phyloP scores from a whole-genome alignment of 2,888 invertebrate genomes.

The Ichneumoninae sp. region DNA sequence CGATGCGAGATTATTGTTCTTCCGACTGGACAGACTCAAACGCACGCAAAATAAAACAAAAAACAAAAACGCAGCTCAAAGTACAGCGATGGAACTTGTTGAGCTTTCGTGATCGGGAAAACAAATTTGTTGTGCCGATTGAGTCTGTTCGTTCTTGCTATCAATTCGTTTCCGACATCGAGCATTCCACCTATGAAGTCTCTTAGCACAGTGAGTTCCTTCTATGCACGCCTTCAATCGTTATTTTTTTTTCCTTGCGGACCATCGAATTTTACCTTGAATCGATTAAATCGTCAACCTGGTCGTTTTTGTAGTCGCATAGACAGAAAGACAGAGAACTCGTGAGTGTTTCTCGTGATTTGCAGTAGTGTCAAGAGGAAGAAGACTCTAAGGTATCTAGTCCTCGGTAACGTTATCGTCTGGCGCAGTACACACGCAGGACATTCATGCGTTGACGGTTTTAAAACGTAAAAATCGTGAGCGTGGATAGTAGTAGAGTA shows the following conservation, averaged over 20 bases:
- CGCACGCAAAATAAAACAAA: neutral
- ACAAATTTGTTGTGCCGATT: constrained; percentile 7
- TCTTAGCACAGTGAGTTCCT: constrained; percentile 24
- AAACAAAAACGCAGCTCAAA: neutral
- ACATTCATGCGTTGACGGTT: constrained; percentile 27
- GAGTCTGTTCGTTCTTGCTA: constrained; percentile 41
- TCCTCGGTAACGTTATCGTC: constrained; percentile 33
- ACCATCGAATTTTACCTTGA: constrained; percentile 60
- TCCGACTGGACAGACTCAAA: constrained; percentile 34
- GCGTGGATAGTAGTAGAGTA: constrained; percentile 69
- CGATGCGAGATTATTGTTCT: constrained; percentile 39
- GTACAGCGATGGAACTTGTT: neutral
- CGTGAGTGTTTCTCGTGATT: constrained; percentile 9
- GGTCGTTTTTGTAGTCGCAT: constrained; percentile 8
- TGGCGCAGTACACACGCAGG: constrained; percentile 16
- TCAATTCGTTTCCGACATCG: constrained; percentile 34
- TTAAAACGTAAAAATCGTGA: constrained; percentile 72
- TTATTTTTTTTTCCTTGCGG: constrained; percentile 27
- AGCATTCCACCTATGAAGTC: constrained; percentile 56
- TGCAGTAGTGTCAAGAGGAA: constrained; percentile 20
- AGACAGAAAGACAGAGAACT: constrained; percentile 60
- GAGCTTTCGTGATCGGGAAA: neutral
- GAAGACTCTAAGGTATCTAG: constrained; percentile 14
- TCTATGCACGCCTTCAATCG: constrained; percentile 17
- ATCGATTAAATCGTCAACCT: constrained; percentile 55